Evolutionary conservation across 2,888 invertebrate genomes (phyloP).

Genomic region (Halictus ligatus): DNA sequence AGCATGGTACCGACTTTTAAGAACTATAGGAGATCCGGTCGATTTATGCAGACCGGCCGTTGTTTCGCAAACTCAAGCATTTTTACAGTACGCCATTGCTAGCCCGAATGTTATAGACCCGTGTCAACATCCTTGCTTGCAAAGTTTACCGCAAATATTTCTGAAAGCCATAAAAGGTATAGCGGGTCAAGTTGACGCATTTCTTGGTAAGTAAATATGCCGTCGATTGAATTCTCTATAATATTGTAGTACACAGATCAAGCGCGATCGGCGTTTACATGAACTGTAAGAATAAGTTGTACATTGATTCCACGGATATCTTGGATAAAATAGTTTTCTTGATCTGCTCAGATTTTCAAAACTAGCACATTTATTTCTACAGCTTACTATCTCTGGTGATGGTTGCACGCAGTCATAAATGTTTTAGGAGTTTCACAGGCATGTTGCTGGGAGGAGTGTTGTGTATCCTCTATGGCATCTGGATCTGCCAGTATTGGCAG

Average conservation of each 20-base stretch:
- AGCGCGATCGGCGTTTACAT: neutral
- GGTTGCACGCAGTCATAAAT: slow-evolving; percentile 77
- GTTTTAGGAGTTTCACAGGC: slow-evolving; percentile 83
- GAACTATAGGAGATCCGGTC: slow-evolving; percentile 97
- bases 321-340: slow-evolving; percentile 1
- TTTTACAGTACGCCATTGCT: slow-evolving; percentile 91
- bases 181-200: slow-evolving; percentile 97
- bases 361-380: slow-evolving; percentile 46
- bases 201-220: slow-evolving; percentile 90
- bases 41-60: slow-evolving; percentile 94
- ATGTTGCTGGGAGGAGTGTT: slow-evolving; percentile 84
- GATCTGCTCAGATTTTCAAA: slow-evolving; percentile 17
- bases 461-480: slow-evolving; percentile 78
- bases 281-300: slow-evolving; percentile 20
- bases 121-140: slow-evolving; percentile 95
- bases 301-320: neutral
- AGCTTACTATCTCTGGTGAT: slow-evolving; percentile 70
- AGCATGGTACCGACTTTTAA: slow-evolving; percentile 97
- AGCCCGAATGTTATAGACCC: slow-evolving; percentile 94
- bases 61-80: slow-evolving; percentile 89
- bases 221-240: slow-evolving; percentile 1
- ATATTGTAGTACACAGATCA: slow-evolving; percentile 9
- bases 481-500: slow-evolving; percentile 74
- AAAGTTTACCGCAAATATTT: slow-evolving; percentile 94
- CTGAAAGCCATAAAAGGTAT: slow-evolving; percentile 96